Percentiles rank a stretch among this genome's conserved stretches.
Evolutionary conservation across 1,140 invertebrate species (phyloP).

Genomic region (Melanaphis sacchari): DNA sequence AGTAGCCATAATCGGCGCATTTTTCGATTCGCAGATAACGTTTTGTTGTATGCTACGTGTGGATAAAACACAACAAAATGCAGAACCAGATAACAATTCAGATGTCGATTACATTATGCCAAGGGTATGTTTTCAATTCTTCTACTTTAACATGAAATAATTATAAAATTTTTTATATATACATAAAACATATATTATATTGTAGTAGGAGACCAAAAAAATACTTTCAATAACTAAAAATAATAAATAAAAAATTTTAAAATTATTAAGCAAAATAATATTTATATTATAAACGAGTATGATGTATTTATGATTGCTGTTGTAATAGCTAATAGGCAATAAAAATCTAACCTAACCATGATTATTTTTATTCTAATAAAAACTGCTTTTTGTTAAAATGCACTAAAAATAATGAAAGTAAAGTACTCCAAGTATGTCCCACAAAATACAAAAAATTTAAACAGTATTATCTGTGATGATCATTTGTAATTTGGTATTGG

Average conservation of each 20-base stretch:
- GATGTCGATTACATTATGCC: constrained; percentile 67
- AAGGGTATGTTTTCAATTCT: constrained; percentile 63
- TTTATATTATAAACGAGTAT: not conserved
- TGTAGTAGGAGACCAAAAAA: not conserved
- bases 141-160: not conserved
- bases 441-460: not conserved
- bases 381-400: not conserved
- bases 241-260: not conserved
- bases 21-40: constrained; percentile 66
- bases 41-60: constrained; percentile 65
- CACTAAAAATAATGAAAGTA: not conserved
- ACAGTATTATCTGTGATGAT: not conserved
- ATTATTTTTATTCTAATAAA: not conserved
- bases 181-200: not conserved
- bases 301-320: not conserved
- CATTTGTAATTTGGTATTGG: not conserved
- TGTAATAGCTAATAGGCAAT: not conserved
- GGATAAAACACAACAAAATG: constrained; percentile 58
- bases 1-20: constrained; percentile 64
- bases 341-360: not conserved
- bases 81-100: constrained; percentile 62
- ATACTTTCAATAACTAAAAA: not conserved
- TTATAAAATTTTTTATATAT: not conserved
- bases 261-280: not conserved
- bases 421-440: not conserved